Conservation (phyloP, 2,888 invertebrate genomes). For the Tromatobia lineatoria region DNA sequence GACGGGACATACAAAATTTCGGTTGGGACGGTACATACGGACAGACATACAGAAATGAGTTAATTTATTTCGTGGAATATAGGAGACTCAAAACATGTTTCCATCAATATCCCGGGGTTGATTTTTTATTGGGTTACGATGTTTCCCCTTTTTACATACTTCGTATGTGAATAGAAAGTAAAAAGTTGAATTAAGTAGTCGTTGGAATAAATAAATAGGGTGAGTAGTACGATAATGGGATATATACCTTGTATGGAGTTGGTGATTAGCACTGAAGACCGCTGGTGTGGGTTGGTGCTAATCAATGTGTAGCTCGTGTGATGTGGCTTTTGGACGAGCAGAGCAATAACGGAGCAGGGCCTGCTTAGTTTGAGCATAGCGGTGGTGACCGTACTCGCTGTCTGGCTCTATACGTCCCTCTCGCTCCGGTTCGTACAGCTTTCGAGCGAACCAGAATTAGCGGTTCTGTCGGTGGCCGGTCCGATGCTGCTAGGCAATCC, state of each 20-base stretch:
- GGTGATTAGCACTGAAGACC: slow-evolving; percentile 17
- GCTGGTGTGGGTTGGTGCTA: slow-evolving; percentile 22
- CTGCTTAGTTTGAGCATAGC: slow-evolving; percentile 30
- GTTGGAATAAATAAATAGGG: too few species aligned
- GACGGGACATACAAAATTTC: too few species aligned
- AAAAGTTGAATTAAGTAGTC: too few species aligned
- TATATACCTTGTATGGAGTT: neutral
- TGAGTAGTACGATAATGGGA: too few species aligned
- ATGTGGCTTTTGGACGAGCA: slow-evolving; percentile 65
- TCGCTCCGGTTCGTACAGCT: slow-evolving; percentile 60
- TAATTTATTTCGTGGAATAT: too few species aligned
- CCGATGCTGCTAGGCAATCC: slow-evolving; percentile 10
- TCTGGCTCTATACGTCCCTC: slow-evolving; percentile 56
- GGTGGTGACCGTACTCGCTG: slow-evolving; percentile 62
- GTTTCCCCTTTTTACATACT: too few species aligned
- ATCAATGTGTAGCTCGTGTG: slow-evolving; percentile 70
- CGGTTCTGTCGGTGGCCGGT: slow-evolving; percentile 70
- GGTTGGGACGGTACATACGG: too few species aligned
- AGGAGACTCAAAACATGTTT: too few species aligned
- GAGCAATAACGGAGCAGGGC: slow-evolving; percentile 20
- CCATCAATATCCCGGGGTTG: too few species aligned
- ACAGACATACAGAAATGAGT: too few species aligned
- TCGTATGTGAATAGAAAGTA: too few species aligned
- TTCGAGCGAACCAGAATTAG: slow-evolving; percentile 69
- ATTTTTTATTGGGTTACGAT: too few species aligned